Conservation (phyloP, 2,113 vertebrate species). For the Callopanchax toddi region DNA sequence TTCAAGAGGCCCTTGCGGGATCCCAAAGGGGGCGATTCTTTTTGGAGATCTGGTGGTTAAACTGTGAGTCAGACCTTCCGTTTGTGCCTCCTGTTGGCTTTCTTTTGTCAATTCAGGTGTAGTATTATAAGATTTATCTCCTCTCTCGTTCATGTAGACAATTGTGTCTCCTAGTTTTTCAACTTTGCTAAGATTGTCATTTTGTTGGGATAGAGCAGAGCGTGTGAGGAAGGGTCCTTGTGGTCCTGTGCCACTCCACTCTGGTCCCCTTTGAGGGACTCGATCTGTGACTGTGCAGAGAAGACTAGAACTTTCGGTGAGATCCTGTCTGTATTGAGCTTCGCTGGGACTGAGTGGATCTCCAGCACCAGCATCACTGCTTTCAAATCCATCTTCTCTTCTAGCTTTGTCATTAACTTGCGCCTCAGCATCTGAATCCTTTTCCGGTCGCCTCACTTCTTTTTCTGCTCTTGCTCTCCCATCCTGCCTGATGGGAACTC, state of each 20-base stretch:
- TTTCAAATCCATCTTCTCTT: slow-evolving; percentile 32
- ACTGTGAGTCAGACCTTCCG: slow-evolving; percentile 4
- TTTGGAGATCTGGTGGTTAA: slow-evolving; percentile 40
- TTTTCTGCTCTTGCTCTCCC: slow-evolving; percentile 53
- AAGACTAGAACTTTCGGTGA: slow-evolving; percentile 47
- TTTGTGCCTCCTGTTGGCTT: slow-evolving; percentile 9
- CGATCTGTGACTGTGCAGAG: slow-evolving; percentile 38
- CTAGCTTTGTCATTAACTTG: slow-evolving; percentile 17
- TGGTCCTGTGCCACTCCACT: slow-evolving; percentile 36
- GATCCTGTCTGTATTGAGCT: slow-evolving; percentile 22
- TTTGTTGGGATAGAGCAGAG: slow-evolving; percentile 52
- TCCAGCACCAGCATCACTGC: not conserved
- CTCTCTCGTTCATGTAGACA: slow-evolving; percentile 40
- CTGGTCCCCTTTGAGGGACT: slow-evolving; percentile 13
- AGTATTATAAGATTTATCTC: slow-evolving; percentile 8
- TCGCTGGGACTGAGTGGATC: not conserved
- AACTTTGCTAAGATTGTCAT: slow-evolving; percentile 62
- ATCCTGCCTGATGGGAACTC: slow-evolving; percentile 67
- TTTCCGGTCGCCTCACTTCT: slow-evolving; percentile 18
- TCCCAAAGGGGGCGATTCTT: slow-evolving; percentile 19
- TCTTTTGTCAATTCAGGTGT: slow-evolving; percentile 22
- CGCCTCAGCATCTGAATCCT: slow-evolving; percentile 25
- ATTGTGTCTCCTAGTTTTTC: slow-evolving; percentile 53
- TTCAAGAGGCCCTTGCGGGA: slow-evolving; percentile 16
- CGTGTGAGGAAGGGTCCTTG: slow-evolving; percentile 30